Base-by-base conservation (phyloP, 1,140 invertebrate genomes). In the Drosophila rufa region DNA sequence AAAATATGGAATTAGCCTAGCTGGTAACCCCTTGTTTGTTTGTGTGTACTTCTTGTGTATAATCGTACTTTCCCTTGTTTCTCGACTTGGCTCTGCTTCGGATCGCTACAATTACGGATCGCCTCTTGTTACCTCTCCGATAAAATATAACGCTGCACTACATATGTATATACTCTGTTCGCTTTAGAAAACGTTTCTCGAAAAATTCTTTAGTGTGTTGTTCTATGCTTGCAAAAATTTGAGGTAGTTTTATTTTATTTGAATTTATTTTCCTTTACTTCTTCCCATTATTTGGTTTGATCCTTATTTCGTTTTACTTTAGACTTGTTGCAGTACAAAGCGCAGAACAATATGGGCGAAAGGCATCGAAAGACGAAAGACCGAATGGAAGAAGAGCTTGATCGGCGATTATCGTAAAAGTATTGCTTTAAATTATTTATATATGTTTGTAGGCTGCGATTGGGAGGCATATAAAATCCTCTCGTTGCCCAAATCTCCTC, bases 181-280 rank as follows among this genome's bases (percentile, higher is more conserved):
- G 67, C 66, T 86, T 80, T 91, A 91, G 85, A 91, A 91, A 90
- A 90, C 82, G 71, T 82, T 65, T 82, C 64, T 90, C 86, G 79
- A 90, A 89, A 89, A 85, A 91, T 89, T 84, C 77, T 71, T 85
- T 78, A 80, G 76, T 75, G 70, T 75, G 45, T 70, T 75, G 42
- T 70, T 69, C 40, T 80, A 70, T 71, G 78, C 66, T 77, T 82
- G 64, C 79, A 76, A 80, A 79, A 82, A 76, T 82, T 82, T 81
- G 79, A 82, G 79, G 79, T 82, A 82, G 75, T 84, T 82, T 83
- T 79, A 74, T 82, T 69, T 83, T 70, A 62, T 80, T 75, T 80
- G 55, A 80, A 74, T 83, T 89, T 87, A 62, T 33, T 62, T 66
- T 46, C 46, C 30, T 65, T 60, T 38, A 12, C 62, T 75, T 46